Base-by-base conservation (phyloP, 2,113 vertebrate species). In the Spermophilus dauricus region DNA sequence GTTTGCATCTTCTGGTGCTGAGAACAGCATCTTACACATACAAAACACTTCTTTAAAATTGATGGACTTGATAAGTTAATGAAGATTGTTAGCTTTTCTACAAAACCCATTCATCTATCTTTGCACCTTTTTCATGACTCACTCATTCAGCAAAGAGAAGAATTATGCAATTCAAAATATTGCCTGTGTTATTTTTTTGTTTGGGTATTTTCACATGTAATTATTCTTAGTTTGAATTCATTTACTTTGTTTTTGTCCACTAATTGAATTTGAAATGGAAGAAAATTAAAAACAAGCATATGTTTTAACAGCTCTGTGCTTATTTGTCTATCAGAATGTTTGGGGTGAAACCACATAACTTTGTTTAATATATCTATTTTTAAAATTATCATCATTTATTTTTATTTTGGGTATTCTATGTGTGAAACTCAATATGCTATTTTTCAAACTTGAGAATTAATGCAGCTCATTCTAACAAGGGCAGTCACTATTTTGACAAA, bases 361-460 rank as follows among this genome's bases (percentile, higher is more conserved):
- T 73, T 93, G 22, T 42, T 83, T 82, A 94, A 94, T 91, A 94
- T 18, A 61, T 26, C 2, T 45, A 51, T 65, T 81, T 97, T 88
- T 56, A 37, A 32, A 86, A 45, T 96, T 48, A 30, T 58, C 12
- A 32, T 28, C 4, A 13, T 75, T 80, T 92, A 65, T 89, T 58
- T 91, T 88, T 34, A 70, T 17, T 92, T 84, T 13, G 5, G 34
- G 17, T 39, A n/a, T 94, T 95, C 30, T 26, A 24, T 61, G 91
- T 78, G 73, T 37, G 37, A 26, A 30, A 17, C 13, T 77, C 32
- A 37, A 3, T 18, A 3, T 53, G 39, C 9, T 22, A 72, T 82
- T 94, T 92, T 96, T 82, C 48, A 85, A 78, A 75, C 63, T 81
- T 6, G 61, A 24, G 8, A 75, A 88, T 82, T 67, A 75, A 39